A percentile compares a stretch with the other conserved stretches of the same genome.
phyloP scores from a whole-genome alignment of 1,140 invertebrate species.

The Drosophila malerkotliana region DNA sequence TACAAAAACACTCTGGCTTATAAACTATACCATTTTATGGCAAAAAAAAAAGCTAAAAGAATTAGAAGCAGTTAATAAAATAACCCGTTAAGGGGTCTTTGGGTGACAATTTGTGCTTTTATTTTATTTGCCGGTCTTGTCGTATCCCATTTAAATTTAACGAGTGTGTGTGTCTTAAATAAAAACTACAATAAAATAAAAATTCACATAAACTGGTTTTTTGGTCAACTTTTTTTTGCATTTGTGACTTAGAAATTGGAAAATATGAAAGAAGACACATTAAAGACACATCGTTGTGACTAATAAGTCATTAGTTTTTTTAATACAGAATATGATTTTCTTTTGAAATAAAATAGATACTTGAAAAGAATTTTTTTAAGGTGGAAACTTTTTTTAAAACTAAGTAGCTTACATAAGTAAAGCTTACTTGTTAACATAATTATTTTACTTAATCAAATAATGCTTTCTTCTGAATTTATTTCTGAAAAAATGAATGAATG shows the following conservation, averaged over 20 bases:
- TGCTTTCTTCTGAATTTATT: no score
- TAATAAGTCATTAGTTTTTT: no score
- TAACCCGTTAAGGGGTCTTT: constrained; percentile 25
- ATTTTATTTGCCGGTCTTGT: constrained; percentile 13
- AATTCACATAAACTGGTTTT: neutral
- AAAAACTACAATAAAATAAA: constrained; percentile 13
- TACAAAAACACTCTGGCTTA: constrained; percentile 3
- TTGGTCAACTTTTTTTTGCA: neutral
- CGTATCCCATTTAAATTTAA: neutral
- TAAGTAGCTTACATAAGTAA: no score
- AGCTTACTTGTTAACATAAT: no score
- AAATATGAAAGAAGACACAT: neutral
- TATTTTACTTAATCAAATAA: no score
- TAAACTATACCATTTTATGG: neutral
- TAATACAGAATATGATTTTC: no score
- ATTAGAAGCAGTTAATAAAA: constrained; percentile 3
- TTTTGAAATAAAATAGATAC: no score
- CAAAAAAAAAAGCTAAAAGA: neutral
- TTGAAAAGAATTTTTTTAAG: no score
- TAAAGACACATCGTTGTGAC: no score
- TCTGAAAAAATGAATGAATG: no score
- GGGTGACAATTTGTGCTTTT: constrained; percentile 21
- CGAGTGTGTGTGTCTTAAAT: constrained; percentile 11
- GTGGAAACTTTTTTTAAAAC: no score
- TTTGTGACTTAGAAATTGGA: neutral